Base-by-base conservation (phyloP, 2,888 invertebrate species). In the Bombyx huttoni region DNA sequence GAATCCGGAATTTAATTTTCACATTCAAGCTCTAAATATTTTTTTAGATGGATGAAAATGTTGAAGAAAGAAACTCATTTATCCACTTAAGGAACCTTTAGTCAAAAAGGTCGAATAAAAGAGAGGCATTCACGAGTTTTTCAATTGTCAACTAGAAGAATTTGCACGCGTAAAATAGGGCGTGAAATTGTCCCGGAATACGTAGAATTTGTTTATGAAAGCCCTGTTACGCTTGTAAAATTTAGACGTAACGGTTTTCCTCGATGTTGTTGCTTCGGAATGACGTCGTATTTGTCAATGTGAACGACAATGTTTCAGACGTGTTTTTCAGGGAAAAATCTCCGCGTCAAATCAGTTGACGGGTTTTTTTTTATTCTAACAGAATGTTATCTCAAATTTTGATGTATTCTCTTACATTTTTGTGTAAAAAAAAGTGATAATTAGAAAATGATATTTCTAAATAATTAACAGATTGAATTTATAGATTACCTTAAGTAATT, bases 111-210 rank as follows among this genome's bases (percentile, higher is more conserved):
- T 40, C 40, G 46, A 14, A 46, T 45, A 52, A 52, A 51, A 47
- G 47, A 40, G 13, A n/a, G 46, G 48, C 35, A 74, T 72, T 71
- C 75, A 71, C 69, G 65, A 78, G 70, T 74, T 76, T 80, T 81
- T 80, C 78, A 78, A 79, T 78, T 78, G 76, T 68, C 74, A 60
- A 62, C 67, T 70, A 73, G 73, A 71, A 80, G 24, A 83, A 78
- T 80, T 78, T 72, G 75, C 73, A 70, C 67, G 67, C 68, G 71
- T 81, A 81, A 85, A 87, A 85, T 87, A 82, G 77, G 76, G 80
- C 86, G 81, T 82, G 79, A 84, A 87, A 87, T 84, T 81, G 81
- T 75, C 72, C 70, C 66, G 66, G 73, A 80, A 84, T 78, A 71
- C 79, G 69, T 69, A 65, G 75, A 76, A 83, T 85, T 86, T 87